phyloP scores from a whole-genome alignment of 2,888 invertebrate species.

The Phengaris alcon region DNA sequence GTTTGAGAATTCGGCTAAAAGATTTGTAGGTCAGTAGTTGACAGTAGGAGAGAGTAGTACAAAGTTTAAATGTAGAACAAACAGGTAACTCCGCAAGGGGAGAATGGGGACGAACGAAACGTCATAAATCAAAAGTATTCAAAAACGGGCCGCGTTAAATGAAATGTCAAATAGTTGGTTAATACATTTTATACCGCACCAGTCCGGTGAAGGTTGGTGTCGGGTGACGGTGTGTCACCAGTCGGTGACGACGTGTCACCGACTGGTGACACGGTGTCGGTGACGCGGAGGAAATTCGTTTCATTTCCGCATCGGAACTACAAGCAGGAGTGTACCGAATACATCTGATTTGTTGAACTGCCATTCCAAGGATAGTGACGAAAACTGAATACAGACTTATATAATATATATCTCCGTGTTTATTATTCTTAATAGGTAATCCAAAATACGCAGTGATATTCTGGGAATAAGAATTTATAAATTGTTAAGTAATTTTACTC shows the following conservation, averaged over 20 bases:
- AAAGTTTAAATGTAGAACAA: neutral
- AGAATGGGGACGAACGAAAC: neutral
- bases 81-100: neutral
- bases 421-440: too few species aligned
- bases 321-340: constrained; percentile 29
- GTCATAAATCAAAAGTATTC: neutral
- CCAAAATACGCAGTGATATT: too few species aligned
- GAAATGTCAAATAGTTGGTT: constrained; percentile 23
- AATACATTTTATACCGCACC: constrained; percentile 21
- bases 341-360: neutral
- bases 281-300: constrained; percentile 42
- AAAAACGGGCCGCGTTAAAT: neutral
- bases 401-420: too few species aligned
- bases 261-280: constrained; percentile 21
- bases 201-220: neutral
- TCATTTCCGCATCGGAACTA: constrained; percentile 42
- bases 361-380: neutral
- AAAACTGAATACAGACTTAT: too few species aligned
- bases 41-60: too few species aligned
- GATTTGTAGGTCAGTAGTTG: too few species aligned
- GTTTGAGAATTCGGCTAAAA: too few species aligned
- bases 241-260: constrained; percentile 33
- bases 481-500: too few species aligned
- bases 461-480: too few species aligned
- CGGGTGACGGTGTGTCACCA: neutral